These are phyloP conservation scores for Zootermopsis nevadensis DNA, from an alignment of 2,888 invertebrate species.

Conservation along the genomic window DNA sequence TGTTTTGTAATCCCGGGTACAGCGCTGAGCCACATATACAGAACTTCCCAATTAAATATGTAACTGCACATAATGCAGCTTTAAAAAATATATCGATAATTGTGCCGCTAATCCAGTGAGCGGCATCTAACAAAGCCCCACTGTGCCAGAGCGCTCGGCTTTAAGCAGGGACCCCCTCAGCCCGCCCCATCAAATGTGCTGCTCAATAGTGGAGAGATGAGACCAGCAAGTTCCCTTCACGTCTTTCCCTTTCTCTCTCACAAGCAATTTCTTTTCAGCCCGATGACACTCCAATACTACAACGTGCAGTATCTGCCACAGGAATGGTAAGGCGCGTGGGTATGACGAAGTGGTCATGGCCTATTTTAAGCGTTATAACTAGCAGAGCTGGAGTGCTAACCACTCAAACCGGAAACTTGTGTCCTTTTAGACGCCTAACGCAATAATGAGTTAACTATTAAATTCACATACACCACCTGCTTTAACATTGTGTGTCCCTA, in stretches of 20 bases:
- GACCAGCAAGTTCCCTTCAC: constrained; percentile 29
- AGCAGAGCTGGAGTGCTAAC: too few relatives aligned
- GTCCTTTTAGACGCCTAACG: too few relatives aligned
- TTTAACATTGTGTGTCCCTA: too few relatives aligned
- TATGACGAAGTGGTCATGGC: too few relatives aligned
- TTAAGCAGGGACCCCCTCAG: constrained; percentile 15
- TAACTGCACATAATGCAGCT: neutral
- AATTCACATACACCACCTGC: too few relatives aligned
- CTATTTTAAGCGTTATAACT: too few relatives aligned
- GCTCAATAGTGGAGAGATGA: constrained; percentile 38
- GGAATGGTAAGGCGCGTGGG: too few relatives aligned
- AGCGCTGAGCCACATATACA: neutral
- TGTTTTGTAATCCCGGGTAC: neutral
- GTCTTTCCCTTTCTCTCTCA: constrained; percentile 32
- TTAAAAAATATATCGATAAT: constrained; percentile 4
- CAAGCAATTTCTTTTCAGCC: constrained; percentile 41
- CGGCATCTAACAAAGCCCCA: neutral
- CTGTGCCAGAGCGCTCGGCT: neutral
- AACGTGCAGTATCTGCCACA: too few relatives aligned
- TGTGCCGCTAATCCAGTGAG: neutral
- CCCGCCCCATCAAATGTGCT: constrained; percentile 18
- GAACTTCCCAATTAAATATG: neutral
- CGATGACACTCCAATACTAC: neutral
- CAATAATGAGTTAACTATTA: too few relatives aligned
- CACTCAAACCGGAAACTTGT: too few relatives aligned